Conservation (phyloP, 2,113 vertebrate species). For the Suncus etruscus region DNA sequence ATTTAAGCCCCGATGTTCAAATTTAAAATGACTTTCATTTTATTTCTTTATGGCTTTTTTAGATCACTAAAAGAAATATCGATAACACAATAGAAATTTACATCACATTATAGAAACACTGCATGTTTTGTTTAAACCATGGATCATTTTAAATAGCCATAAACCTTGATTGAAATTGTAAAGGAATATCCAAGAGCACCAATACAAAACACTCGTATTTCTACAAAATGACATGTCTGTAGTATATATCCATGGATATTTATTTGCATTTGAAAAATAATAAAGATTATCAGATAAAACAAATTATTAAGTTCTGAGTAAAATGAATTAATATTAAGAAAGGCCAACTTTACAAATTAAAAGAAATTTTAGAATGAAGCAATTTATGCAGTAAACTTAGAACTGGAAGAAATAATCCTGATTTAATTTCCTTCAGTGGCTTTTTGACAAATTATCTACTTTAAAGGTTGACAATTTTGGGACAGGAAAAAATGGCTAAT, state of each 20-base stretch:
- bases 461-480: constrained; percentile 16
- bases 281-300: not conserved
- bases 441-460: constrained; percentile 36
- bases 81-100: not conserved
- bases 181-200: not conserved
- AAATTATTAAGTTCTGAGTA: not conserved
- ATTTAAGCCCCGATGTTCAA: not conserved
- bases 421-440: not conserved
- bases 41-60: not conserved
- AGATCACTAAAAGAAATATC: not conserved
- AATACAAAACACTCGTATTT: not conserved
- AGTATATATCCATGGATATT: not conserved
- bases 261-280: constrained; percentile 53
- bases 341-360: constrained; percentile 22
- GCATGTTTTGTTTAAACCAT: not conserved
- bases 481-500: not conserved
- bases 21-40: constrained; percentile 15
- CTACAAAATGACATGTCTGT: not conserved
- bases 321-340: not conserved
- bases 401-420: not conserved
- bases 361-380: not conserved
- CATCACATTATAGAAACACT: not conserved
- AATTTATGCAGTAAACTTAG: not conserved
- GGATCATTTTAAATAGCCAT: not conserved
- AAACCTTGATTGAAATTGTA: constrained; percentile 19